A percentile compares a stretch with the other conserved stretches of the same genome.
phyloP scores from a whole-genome alignment of 35 echinoderm and acorn worm genomes.

The Ptychodera flava region DNA sequence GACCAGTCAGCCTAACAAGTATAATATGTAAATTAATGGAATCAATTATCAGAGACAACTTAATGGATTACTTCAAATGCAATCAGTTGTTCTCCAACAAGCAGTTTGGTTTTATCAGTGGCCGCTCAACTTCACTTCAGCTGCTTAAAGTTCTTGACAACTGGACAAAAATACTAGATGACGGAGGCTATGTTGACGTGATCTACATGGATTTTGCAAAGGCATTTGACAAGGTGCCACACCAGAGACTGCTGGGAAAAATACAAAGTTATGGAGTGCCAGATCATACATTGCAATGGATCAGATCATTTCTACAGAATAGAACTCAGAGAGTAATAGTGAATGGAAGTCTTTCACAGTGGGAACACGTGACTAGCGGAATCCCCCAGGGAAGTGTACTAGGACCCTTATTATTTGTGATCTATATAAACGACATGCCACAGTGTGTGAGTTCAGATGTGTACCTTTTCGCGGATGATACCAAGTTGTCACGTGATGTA shows the following conservation, averaged over 20 bases:
- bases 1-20: too few relatives aligned
- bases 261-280: constrained; percentile 10
- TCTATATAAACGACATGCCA: constrained; percentile 11
- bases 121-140: too few relatives aligned
- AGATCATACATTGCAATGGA: neutral
- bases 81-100: too few relatives aligned
- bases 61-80: too few relatives aligned
- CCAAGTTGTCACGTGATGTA: neutral
- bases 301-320: neutral
- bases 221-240: constrained; percentile 44
- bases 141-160: neutral
- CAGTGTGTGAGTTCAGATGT: constrained; percentile 2
- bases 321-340: constrained; percentile 5
- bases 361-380: neutral
- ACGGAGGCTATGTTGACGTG: constrained; percentile 36
- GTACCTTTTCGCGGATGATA: constrained; percentile 6
- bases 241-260: constrained; percentile 26
- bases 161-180: constrained; percentile 16
- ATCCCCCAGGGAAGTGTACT: neutral
- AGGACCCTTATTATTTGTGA: neutral
- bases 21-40: too few relatives aligned
- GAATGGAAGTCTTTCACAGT: neutral
- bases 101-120: too few relatives aligned
- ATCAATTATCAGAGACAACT: too few relatives aligned
- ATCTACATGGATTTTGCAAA: constrained; percentile 58